Base-by-base conservation (phyloP, 2,797 vertebrate genomes). In the Spinibarbus caldwelli region DNA sequence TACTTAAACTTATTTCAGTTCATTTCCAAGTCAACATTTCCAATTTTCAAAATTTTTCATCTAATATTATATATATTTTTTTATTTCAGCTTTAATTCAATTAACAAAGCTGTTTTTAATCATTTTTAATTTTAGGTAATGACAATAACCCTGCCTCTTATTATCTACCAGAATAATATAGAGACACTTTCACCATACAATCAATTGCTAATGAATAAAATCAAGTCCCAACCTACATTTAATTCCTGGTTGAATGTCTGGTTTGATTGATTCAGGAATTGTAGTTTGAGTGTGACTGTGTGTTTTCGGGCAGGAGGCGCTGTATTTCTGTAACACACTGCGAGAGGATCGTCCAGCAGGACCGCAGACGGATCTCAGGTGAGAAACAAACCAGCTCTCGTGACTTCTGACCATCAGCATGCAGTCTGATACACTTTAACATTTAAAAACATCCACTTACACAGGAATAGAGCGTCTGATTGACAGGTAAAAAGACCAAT, bases 301-400 rank as follows among this genome's bases (percentile, higher is more conserved):
- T 21, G 26, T 84, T 66, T 82, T 5, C 67, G 89, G 87, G 82
- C 75, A 93, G 92, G 92, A 93, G 23, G 89, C 52, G 1, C 72
- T 10, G 0, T 89, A 89, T 67, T 26, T 84, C 21, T 87, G 90
- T 38, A 87, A 86, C 68, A 26, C 9, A 84, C 62, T 78, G 90
- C 90, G 23, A 91, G 90, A 92, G 52, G 92, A 94, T 47, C 90
- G 88, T 90, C 90, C 84, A 23, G 54, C 59, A 34, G 75, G 52
- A 59, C 78, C 73, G 3, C 88, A 86, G 49, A 34, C 49, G 4
- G 66, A 85, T 47, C 45, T 84, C 47, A 90, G 88, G 87, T 85
- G 36, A 57, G 54, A 59, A 59, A 57, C 9, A 0, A 57, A n/a
- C 3, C 49, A 1, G 49, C 6, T 52, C 49, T 21, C 19, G 8